Evolutionary conservation across 2,888 invertebrate genomes (phyloP).

Genomic region (Dolichopus griseipennis): DNA sequence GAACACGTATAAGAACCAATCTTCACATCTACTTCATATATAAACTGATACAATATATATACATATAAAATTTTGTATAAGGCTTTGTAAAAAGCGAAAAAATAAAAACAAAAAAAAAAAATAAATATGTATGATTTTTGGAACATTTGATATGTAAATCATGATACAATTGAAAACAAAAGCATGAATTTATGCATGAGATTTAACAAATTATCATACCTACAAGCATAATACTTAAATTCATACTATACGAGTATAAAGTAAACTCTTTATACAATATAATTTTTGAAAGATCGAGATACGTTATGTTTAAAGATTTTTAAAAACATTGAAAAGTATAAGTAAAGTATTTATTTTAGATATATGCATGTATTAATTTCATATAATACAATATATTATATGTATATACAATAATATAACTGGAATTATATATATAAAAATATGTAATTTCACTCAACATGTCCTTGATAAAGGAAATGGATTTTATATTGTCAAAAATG

Average conservation of each 20-base stretch:
- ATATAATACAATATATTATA: neutral
- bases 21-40: too few relatives aligned
- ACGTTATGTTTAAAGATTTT: too few relatives aligned
- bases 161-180: conserved; percentile 28
- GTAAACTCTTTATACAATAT: neutral
- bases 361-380: too few relatives aligned
- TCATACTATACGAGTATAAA: neutral
- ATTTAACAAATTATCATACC: conserved; percentile 13
- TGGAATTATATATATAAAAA: neutral
- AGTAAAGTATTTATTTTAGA: too few relatives aligned
- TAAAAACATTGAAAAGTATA: too few relatives aligned
- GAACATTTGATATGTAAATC: conserved; percentile 27
- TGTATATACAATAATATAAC: neutral
- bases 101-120: neutral
- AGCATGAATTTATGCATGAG: conserved; percentile 29
- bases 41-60: too few relatives aligned
- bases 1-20: too few relatives aligned
- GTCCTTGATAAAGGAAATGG: neutral
- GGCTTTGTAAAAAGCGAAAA: neutral
- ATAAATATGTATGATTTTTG: neutral
- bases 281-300: neutral
- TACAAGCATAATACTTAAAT: neutral
- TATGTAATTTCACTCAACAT: neutral
- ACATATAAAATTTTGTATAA: too few relatives aligned
- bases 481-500: neutral